Evolutionary conservation across 2,113 vertebrate species (phyloP), one percentile per base, ranked within the genome.

Genomic region (Kryptolebias marmoratus): DNA sequence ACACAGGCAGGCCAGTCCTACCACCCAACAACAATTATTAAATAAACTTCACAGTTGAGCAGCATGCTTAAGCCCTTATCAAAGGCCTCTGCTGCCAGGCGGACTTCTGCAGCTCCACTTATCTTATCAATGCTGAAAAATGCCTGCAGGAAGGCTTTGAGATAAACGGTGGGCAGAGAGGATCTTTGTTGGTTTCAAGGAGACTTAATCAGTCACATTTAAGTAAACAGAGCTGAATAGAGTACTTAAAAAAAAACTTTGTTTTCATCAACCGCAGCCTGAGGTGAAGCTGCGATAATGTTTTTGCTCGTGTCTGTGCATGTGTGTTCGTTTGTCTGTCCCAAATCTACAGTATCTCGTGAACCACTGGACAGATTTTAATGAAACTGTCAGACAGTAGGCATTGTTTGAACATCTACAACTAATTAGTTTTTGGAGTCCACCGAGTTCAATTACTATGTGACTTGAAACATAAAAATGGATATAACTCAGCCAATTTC

Each of bases 181-280:
- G 54, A 3, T 55, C 48, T 67, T 76, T 36, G 70, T 50, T 71
- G 56, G 48, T 75, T 76, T 71, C 70, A 64, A 60, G 53, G 64
- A 65, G 55, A 57, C 32, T 64, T 71, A 59, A 70, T 53, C 16
- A 6, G 61, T 59, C 50, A 50, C 8, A 63, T 49, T 28, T 44
- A 79, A 75, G 69, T 71, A 86, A 75, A 54, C 49, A 71, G 48
- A 59, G 42, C 31, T 52, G 69, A 67, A 86, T 52, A 63, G 77
- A 61, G 64, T 75, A 75, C 72, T 55, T 1, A 0, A 61, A 27
- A 27, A 27, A 15, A 3, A 4, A 4, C 10, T 42, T 42, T 15
- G 13, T 13, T 13, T 48, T 42, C 10, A 9, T 42, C 5, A 42
- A 42, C 39, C 10, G 39, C 8, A 10, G 8, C 5, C 5, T 8